These are phyloP conservation scores for Pogonomyrmex californicus DNA, from an alignment of 1,140 invertebrate genomes.

Conservation along the genomic window DNA sequence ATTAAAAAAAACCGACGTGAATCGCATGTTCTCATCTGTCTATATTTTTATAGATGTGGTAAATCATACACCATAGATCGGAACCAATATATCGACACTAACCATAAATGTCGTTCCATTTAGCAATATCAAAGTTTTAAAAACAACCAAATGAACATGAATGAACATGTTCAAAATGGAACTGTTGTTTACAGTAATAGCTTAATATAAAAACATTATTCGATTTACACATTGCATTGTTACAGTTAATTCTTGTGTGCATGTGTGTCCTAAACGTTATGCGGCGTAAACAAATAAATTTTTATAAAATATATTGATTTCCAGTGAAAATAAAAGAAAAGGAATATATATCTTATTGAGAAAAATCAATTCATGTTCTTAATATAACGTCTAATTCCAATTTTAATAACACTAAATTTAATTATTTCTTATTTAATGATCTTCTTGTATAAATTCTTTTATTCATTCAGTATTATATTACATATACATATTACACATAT, in stretches of 20 bases:
- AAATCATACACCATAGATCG: neutral
- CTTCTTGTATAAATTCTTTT: neutral
- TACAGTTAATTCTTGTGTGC: neutral
- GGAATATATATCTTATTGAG: neutral
- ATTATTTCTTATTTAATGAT: neutral
- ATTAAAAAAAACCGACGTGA: constrained; percentile 24
- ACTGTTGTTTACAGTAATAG: neutral
- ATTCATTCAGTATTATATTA: neutral
- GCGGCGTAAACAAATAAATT: neutral
- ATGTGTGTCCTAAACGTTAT: neutral
- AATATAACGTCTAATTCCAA: neutral
- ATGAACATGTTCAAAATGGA: neutral
- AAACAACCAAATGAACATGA: neutral
- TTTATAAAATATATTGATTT: neutral
- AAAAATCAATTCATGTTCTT: neutral
- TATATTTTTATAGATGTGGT: constrained; percentile 34
- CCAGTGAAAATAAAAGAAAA: neutral
- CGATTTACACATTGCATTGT: neutral
- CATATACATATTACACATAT: neutral
- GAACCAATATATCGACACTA: constrained; percentile 9
- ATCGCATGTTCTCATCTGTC: neutral
- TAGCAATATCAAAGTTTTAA: constrained; percentile 33
- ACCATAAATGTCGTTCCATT: constrained; percentile 35
- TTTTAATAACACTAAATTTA: neutral
- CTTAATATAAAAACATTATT: neutral